Percentiles rank a stretch among this genome's conserved stretches.
phyloP scores from a whole-genome alignment of 2,113 vertebrate species.

The Sterna hirundo region DNA sequence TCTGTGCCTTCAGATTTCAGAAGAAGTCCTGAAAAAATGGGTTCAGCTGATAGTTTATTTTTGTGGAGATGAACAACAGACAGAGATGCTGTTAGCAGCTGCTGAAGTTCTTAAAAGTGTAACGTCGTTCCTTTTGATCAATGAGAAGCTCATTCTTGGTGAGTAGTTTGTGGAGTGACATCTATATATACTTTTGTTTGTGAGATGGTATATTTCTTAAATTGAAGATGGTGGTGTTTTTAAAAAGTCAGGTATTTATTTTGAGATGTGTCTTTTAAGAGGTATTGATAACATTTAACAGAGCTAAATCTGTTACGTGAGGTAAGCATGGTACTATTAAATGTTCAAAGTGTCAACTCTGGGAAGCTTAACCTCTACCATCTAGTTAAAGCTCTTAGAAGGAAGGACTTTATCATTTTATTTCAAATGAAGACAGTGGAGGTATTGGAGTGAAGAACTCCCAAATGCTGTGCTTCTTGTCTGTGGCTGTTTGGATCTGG shows the following conservation, averaged over 20 bases:
- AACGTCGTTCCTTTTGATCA: slow-evolving; percentile 76
- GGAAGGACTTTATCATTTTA: neutral
- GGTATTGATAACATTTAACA: neutral
- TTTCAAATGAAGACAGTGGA: neutral
- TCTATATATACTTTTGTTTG: too few relatives aligned
- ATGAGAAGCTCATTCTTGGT: slow-evolving; percentile 79
- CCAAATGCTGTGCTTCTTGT: neutral
- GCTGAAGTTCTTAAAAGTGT: slow-evolving; percentile 81
- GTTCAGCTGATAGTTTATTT: slow-evolving; percentile 77
- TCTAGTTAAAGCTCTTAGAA: neutral
- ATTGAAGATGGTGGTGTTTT: neutral
- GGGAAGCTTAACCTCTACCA: neutral
- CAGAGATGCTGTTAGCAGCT: slow-evolving; percentile 82
- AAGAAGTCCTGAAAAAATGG: slow-evolving; percentile 76
- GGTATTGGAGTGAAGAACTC: neutral
- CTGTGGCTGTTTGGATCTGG: neutral
- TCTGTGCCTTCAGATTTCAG: slow-evolving; percentile 60
- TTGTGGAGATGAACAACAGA: slow-evolving; percentile 84
- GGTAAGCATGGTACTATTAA: neutral
- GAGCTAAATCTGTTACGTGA: neutral
- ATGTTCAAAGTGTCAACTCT: neutral
- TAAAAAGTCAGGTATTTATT: neutral
- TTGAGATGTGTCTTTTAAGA: neutral
- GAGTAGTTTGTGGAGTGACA: slow-evolving; percentile 44
- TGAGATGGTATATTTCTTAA: neutral